Evolutionary conservation across 2,113 vertebrate genomes (phyloP).

Genomic region (Hippocampus mohnikei): DNA sequence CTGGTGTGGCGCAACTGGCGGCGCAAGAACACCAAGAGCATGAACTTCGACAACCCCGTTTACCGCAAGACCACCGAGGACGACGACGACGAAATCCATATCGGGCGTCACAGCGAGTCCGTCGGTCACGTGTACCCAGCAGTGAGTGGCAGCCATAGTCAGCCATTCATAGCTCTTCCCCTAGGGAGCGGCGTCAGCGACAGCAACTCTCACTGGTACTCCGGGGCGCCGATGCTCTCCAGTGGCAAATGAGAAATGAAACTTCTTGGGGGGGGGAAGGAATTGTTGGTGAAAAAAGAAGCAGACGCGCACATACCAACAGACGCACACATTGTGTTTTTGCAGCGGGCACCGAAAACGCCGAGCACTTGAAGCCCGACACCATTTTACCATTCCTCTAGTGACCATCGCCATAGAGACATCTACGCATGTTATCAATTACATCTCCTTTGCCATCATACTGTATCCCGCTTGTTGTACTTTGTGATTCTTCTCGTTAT

Average conservation of each 20-base stretch:
- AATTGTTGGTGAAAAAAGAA: slow-evolving; percentile 16
- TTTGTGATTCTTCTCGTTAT: slow-evolving; percentile 18
- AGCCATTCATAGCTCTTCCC: slow-evolving; percentile 74
- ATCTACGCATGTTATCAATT: slow-evolving; percentile 21
- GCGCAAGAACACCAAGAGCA: slow-evolving; percentile 97
- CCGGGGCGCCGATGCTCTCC: slow-evolving; percentile 68
- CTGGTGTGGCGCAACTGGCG: slow-evolving; percentile 99
- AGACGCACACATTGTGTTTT: slow-evolving; percentile 22
- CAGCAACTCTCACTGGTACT: slow-evolving; percentile 77
- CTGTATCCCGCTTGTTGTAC: slow-evolving; percentile 22
- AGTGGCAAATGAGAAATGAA: slow-evolving; percentile 64
- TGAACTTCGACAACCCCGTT: slow-evolving; percentile 99
- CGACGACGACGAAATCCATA: slow-evolving; percentile 93
- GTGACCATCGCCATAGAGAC: slow-evolving; percentile 19
- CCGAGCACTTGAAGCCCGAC: slow-evolving; percentile 18
- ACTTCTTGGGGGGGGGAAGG: slow-evolving; percentile 1
- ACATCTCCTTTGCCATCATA: slow-evolving; percentile 9
- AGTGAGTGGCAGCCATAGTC: slow-evolving; percentile 81
- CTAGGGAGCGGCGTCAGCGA: slow-evolving; percentile 71
- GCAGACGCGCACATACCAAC: slow-evolving; percentile 13
- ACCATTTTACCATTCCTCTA: slow-evolving; percentile 15
- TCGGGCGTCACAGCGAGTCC: slow-evolving; percentile 85
- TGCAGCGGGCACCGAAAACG: slow-evolving; percentile 30
- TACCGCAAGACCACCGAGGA: slow-evolving; percentile 98
- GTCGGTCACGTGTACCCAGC: slow-evolving; percentile 94